Percentiles rank a stretch among this genome's conserved stretches.
phyloP scores from a whole-genome alignment of 2,113 vertebrate species.

The Charina bottae region DNA sequence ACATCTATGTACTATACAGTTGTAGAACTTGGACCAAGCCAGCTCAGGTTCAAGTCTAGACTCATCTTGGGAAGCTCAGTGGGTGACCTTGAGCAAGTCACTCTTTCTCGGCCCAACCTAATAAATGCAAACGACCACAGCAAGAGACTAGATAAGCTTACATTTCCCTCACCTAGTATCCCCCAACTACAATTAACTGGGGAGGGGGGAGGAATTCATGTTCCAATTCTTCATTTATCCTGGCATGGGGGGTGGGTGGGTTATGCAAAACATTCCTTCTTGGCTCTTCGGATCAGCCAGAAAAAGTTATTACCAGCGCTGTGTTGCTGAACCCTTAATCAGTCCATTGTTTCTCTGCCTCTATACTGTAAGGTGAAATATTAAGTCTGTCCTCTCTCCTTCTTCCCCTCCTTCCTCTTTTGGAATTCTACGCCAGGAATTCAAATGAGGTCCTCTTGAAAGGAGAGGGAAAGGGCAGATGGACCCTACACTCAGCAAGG shows the following conservation, averaged over 20 bases:
- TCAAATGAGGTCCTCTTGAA: neutral
- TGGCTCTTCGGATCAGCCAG: neutral
- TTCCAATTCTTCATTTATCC: neutral
- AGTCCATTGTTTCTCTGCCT: neutral
- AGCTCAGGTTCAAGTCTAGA: neutral
- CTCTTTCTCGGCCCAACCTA: neutral
- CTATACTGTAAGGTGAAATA: neutral
- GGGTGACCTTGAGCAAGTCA: neutral
- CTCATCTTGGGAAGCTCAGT: neutral
- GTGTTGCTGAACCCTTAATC: constrained; percentile 1
- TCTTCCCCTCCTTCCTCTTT: no score
- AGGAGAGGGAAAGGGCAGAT: neutral
- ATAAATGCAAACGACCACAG: neutral
- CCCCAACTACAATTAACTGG: neutral
- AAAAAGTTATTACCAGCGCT: neutral
- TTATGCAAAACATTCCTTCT: neutral
- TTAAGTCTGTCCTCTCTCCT: neutral
- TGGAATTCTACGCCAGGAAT: constrained; percentile 5
- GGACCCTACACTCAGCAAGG: no score
- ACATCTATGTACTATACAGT: neutral
- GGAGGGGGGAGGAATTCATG: neutral
- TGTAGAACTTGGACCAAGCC: neutral
- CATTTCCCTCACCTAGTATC: neutral
- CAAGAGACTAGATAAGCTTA: neutral
- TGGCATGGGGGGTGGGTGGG: neutral